Evolutionary conservation across 2,888 invertebrate species (phyloP).

Genomic region (Siphlonurus alternatus): DNA sequence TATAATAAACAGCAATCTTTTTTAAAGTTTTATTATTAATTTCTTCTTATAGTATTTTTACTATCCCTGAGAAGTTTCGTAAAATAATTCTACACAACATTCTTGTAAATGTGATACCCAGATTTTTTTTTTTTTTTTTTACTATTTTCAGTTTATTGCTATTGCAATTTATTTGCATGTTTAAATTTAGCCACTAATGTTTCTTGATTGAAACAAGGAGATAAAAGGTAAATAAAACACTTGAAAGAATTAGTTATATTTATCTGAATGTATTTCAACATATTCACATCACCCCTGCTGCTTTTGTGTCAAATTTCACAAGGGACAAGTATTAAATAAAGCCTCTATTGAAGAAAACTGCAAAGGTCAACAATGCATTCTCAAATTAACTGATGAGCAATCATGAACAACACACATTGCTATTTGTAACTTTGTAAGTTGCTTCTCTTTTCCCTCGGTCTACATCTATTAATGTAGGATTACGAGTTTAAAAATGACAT

Average conservation of each 20-base stretch:
- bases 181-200: no score
- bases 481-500: neutral
- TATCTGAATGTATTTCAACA: neutral
- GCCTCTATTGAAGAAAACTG: neutral
- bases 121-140: no score
- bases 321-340: neutral
- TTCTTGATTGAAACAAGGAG: no score
- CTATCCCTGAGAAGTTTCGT: no score
- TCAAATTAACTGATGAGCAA: neutral
- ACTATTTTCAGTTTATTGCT: no score
- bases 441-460: neutral
- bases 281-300: conserved; percentile 2
- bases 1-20: no score
- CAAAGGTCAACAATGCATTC: neutral
- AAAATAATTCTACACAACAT: no score
- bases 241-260: neutral
- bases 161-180: no score
- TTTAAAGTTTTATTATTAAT: no score
- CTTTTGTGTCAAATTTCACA: neutral
- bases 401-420: neutral
- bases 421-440: neutral
- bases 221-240: neutral
- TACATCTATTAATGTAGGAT: neutral
- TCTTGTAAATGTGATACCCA: no score
- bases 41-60: no score